Evolutionary conservation across 2,113 vertebrate genomes (phyloP).

Genomic region (Paraplagusia blochii): DNA sequence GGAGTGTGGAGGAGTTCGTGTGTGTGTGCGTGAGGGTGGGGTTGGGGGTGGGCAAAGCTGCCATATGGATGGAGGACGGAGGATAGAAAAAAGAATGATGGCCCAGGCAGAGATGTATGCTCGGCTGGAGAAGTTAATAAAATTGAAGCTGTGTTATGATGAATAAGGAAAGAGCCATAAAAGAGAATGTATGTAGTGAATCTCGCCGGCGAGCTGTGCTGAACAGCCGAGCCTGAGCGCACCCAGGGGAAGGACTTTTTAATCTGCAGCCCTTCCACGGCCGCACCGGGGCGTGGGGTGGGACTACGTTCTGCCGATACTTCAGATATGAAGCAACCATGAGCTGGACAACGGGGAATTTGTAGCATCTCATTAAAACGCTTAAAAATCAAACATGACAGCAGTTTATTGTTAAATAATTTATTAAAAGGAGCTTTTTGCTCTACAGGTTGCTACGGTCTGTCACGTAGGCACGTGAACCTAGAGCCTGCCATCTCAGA

Average conservation of each 20-base stretch:
- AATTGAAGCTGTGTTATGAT: conserved; percentile 75
- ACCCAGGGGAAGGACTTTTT: conserved; percentile 70
- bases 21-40: too few species aligned
- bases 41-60: too few species aligned
- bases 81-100: conserved; percentile 51
- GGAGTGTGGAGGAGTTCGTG: conserved; percentile 20
- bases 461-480: background rate
- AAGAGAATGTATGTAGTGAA: conserved; percentile 75
- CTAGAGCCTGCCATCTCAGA: background rate
- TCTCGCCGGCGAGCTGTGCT: conserved; percentile 62
- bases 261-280: conserved; percentile 64
- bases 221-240: conserved; percentile 68
- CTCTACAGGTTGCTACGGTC: too few species aligned
- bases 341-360: conserved; percentile 38
- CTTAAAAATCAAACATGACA: background rate
- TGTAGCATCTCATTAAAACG: conserved; percentile 8
- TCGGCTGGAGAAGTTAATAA: conserved; percentile 75
- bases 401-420: too few species aligned
- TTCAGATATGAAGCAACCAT: conserved; percentile 45
- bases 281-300: conserved; percentile 36
- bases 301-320: conserved; percentile 53
- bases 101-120: conserved; percentile 61
- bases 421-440: too few species aligned
- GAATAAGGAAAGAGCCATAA: conserved; percentile 75
- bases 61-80: conserved; percentile 23